These are phyloP conservation scores for Holothuria scabra DNA, from an alignment of 53 echinoderm and acorn worm genomes.

Conservation along the genomic window DNA sequence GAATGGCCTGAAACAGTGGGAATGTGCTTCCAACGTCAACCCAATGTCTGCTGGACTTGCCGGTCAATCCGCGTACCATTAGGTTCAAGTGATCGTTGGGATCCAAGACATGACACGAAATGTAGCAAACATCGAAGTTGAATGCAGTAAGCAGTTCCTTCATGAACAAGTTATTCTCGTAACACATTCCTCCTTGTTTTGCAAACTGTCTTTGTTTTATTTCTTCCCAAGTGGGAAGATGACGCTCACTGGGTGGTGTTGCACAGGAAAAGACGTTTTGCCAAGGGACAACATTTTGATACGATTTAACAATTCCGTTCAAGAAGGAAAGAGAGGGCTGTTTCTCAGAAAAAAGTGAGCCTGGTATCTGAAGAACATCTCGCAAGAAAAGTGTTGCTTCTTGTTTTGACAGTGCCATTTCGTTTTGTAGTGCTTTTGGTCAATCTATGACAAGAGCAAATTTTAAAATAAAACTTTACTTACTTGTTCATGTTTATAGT, in stretches of 20 bases:
- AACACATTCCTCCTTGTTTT: constrained; percentile 22
- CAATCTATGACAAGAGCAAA: no score
- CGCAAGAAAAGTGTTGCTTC: constrained; percentile 1
- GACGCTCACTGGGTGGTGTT: not conserved
- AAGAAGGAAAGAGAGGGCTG: not conserved
- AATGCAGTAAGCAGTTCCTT: constrained; percentile 25
- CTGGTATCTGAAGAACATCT: not conserved
- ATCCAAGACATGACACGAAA: not conserved
- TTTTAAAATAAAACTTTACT: no score
- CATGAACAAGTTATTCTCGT: constrained; percentile 7
- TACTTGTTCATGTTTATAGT: no score
- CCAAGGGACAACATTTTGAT: constrained; percentile 27
- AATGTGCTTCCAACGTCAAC: constrained; percentile 42
- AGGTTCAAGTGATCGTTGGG: not conserved
- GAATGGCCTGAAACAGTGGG: constrained; percentile 42
- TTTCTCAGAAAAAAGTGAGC: not conserved
- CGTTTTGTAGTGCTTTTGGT: no score
- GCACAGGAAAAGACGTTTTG: constrained; percentile 25
- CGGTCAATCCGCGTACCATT: not conserved
- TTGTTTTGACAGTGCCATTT: not conserved
- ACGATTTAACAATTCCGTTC: constrained; percentile 20
- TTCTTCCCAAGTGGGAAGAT: constrained; percentile 27
- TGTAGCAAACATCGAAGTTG: constrained; percentile 6
- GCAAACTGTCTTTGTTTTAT: not conserved
- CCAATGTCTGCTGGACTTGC: not conserved